Evolutionary conservation across 2,797 vertebrate species (phyloP).

Genomic region (Chloroceryle inda): DNA sequence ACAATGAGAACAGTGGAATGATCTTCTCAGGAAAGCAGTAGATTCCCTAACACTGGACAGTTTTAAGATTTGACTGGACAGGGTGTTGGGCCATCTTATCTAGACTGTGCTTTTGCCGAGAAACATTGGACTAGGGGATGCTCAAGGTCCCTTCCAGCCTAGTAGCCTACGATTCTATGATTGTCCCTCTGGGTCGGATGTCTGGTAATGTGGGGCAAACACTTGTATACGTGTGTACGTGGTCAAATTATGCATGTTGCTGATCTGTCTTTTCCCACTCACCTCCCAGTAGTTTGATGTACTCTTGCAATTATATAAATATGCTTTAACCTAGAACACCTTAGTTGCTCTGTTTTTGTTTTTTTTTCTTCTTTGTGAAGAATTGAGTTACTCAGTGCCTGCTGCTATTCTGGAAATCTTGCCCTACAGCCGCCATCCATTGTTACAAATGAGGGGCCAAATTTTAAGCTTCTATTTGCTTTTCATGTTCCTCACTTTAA

Average conservation of each 20-base stretch:
- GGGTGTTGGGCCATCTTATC: not conserved
- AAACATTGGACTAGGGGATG: not conserved
- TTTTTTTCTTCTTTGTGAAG: not conserved
- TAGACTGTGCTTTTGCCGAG: not conserved
- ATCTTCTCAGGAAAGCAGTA: not conserved
- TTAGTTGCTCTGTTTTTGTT: not conserved
- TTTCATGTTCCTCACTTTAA: not conserved
- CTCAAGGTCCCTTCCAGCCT: not conserved
- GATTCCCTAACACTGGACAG: not conserved
- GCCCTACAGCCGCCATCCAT: accelerated
- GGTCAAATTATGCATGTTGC: not conserved
- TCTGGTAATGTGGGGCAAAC: not conserved
- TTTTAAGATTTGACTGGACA: not conserved
- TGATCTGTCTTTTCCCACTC: not conserved
- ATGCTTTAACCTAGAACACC: not conserved
- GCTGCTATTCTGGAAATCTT: not conserved
- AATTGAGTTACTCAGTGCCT: not conserved
- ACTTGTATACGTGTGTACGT: not conserved
- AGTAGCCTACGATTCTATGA: not conserved
- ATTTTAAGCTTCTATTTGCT: not conserved
- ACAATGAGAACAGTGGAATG: not conserved
- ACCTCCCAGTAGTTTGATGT: not conserved
- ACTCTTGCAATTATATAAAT: not conserved
- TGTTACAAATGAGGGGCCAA: not conserved
- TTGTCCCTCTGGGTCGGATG: not conserved